Evolutionary conservation across 2,797 vertebrate genomes (phyloP).

Genomic region (Microctenopoma stevenorrisi): DNA sequence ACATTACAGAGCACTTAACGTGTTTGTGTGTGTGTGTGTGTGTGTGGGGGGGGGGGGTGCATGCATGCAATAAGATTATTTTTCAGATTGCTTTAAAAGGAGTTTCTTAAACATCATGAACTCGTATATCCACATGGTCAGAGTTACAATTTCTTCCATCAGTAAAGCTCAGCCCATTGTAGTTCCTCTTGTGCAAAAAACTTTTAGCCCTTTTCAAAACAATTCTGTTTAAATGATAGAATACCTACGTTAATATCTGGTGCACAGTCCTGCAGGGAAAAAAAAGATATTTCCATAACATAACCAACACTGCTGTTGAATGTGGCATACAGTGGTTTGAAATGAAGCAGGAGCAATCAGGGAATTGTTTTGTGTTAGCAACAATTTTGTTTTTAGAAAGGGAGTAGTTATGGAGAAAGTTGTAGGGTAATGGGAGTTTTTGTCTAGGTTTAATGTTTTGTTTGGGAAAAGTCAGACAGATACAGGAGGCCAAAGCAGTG

Average conservation of each 20-base stretch:
- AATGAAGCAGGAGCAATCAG: not conserved
- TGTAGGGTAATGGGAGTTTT: conserved; percentile 19
- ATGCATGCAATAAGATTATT: no score
- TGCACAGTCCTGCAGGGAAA: not conserved
- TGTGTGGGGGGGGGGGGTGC: not conserved
- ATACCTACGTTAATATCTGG: no score
- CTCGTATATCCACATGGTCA: no score
- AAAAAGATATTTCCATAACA: no score
- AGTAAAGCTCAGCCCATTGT: no score
- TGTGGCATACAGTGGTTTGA: not conserved
- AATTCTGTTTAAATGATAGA: conserved; percentile 1
- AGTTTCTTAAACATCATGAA: no score
- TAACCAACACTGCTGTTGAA: not conserved
- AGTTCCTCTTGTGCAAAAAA: no score
- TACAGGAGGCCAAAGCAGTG: conserved; percentile 79
- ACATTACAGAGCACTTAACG: no score
- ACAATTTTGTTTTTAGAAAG: not conserved
- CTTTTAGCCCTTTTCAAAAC: not conserved
- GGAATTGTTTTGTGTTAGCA: not conserved
- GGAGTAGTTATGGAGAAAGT: conserved; percentile 28
- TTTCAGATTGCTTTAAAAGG: not conserved
- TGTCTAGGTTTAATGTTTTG: conserved; percentile 50
- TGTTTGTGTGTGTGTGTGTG: conserved; percentile 19
- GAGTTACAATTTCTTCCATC: no score
- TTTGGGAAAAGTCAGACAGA: conserved; percentile 66